Evolutionary conservation across 1,140 invertebrate species (phyloP).

Genomic region (Bombus difficillimus): DNA sequence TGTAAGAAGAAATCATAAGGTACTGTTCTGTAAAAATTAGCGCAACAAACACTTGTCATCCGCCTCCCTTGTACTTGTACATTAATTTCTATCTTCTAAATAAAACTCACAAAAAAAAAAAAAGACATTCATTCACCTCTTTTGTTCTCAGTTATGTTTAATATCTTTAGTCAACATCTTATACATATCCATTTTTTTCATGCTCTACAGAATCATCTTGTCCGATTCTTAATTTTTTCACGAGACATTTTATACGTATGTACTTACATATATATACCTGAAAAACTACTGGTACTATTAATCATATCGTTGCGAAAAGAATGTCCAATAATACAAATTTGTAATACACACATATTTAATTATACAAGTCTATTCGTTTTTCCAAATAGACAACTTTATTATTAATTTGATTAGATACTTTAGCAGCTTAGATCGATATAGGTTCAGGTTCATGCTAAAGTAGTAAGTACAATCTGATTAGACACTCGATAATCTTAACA

Average conservation of each 20-base stretch:
- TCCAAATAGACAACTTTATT: neutral
- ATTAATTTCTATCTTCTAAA: constrained; percentile 71
- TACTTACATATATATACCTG: constrained; percentile 1
- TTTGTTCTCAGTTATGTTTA: neutral
- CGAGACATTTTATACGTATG: constrained; percentile 2
- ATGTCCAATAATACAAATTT: constrained; percentile 41
- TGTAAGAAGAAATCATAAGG: constrained; percentile 22
- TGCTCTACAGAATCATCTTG: neutral
- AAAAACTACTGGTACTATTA: constrained; percentile 49
- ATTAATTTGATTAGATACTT: neutral
- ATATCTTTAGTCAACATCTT: neutral
- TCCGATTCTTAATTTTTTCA: neutral
- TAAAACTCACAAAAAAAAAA: constrained; percentile 62
- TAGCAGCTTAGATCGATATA: neutral
- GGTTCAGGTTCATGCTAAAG: neutral
- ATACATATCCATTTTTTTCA: neutral
- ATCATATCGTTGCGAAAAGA: constrained; percentile 12
- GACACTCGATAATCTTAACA: neutral
- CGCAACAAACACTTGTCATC: constrained; percentile 43
- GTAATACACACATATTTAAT: constrained; percentile 7
- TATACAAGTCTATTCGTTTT: constrained; percentile 22
- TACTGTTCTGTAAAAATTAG: constrained; percentile 21
- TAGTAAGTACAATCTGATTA: neutral
- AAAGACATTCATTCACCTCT: constrained; percentile 16
- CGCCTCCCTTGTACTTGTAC: constrained; percentile 60